Percentiles rank a stretch among this genome's conserved stretches.
phyloP scores from a whole-genome alignment of 2,888 invertebrate species.

The Chrysodeixis includens region DNA sequence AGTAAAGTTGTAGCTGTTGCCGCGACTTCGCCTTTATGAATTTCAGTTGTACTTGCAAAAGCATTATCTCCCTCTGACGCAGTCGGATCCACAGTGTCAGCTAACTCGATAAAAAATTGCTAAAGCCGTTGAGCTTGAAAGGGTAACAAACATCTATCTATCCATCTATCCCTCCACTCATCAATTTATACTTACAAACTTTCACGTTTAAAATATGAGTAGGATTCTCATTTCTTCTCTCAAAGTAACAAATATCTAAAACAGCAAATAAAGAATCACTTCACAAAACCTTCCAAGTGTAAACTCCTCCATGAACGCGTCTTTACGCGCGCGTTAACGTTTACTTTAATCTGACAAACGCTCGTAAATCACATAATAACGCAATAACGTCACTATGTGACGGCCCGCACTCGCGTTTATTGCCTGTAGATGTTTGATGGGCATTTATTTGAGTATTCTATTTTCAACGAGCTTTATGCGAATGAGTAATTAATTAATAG shows the following conservation, averaged over 20 bases:
- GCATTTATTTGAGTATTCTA: constrained; percentile 36
- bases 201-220: no score
- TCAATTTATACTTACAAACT: no score
- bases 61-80: no score
- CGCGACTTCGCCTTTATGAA: no score
- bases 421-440: constrained; percentile 44
- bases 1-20: no score
- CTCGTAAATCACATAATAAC: constrained; percentile 61
- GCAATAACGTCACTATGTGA: constrained; percentile 57
- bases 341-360: constrained; percentile 57
- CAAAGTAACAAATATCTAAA: background rate
- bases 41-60: no score
- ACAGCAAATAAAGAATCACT: constrained; percentile 9
- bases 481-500: background rate
- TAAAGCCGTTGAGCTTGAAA: no score
- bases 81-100: no score
- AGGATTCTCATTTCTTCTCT: background rate
- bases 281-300: constrained; percentile 25
- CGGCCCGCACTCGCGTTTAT: constrained; percentile 52
- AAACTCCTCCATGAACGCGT: constrained; percentile 44
- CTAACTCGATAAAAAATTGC: no score
- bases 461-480: constrained; percentile 24
- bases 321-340: constrained; percentile 53
- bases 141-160: no score
- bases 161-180: no score